Evolutionary conservation across 2,888 invertebrate genomes (phyloP).

Genomic region (Lydus trimaculatus): DNA sequence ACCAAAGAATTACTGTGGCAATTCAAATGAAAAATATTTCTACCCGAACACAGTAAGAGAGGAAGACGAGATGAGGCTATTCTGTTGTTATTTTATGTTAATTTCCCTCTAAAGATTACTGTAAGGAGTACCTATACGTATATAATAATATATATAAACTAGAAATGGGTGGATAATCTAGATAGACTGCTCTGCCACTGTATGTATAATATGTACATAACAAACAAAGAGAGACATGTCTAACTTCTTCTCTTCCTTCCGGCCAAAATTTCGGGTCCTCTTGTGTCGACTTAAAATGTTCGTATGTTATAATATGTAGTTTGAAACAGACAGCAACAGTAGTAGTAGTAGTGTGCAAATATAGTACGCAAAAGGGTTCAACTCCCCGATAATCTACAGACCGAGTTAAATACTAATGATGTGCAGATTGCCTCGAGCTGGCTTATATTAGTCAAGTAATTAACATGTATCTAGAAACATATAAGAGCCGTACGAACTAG

Average conservation of each 20-base stretch:
- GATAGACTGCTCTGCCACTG: neutral
- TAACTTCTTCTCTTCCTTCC: neutral
- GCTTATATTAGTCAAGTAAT: slow-evolving; percentile 52
- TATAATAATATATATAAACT: too few relatives aligned
- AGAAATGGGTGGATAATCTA: neutral
- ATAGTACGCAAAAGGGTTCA: slow-evolving; percentile 18
- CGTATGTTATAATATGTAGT: neutral
- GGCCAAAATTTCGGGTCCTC: neutral
- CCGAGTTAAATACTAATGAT: slow-evolving; percentile 51
- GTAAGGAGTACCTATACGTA: neutral
- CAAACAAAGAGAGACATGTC: neutral
- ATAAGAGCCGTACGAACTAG: slow-evolving; percentile 25
- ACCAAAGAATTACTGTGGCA: neutral
- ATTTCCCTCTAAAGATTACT: neutral
- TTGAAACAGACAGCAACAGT: neutral
- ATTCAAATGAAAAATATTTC: neutral
- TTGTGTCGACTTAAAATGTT: neutral
- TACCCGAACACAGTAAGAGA: neutral
- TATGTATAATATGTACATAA: neutral
- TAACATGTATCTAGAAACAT: slow-evolving; percentile 47
- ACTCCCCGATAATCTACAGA: slow-evolving; percentile 43
- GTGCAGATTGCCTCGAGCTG: slow-evolving; percentile 52
- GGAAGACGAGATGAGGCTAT: neutral
- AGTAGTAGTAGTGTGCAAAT: slow-evolving; percentile 2
- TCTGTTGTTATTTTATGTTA: neutral